Evolutionary conservation across 2,888 invertebrate species (phyloP).

Genomic region (Cylloceria caligata): DNA sequence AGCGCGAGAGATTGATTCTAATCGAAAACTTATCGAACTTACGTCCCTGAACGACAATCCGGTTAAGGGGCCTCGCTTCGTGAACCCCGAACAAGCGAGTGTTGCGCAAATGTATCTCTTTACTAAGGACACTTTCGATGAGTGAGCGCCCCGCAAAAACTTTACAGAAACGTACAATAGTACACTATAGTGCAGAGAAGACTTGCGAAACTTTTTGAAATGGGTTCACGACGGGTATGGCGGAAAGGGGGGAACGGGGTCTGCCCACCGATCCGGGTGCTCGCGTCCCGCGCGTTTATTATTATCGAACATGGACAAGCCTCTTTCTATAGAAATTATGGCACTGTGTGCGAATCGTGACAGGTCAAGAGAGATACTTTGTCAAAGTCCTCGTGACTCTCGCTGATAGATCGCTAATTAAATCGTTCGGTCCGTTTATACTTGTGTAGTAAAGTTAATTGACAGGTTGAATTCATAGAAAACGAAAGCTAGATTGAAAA

Average conservation of each 20-base stretch:
- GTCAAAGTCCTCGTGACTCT: conserved; percentile 63
- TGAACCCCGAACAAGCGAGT: conserved; percentile 34
- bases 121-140: conserved; percentile 63
- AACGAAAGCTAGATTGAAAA: background rate
- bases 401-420: conserved; percentile 63
- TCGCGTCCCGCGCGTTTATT: conserved; percentile 50
- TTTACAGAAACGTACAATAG: conserved; percentile 21
- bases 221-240: conserved; percentile 66
- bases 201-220: conserved; percentile 65
- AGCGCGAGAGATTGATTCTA: background rate
- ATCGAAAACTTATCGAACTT: background rate
- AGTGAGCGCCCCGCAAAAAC: conserved; percentile 43
- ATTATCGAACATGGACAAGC: conserved; percentile 57
- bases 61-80: conserved; percentile 47
- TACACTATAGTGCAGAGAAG: conserved; percentile 28
- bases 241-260: conserved; percentile 27
- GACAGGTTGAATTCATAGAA: conserved; percentile 23
- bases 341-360: conserved; percentile 56
- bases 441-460: conserved; percentile 43
- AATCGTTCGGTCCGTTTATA: conserved; percentile 34
- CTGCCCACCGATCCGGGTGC: conserved; percentile 27
- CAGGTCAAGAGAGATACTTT: conserved; percentile 55
- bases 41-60: conserved; percentile 33
- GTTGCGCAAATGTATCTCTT: conserved; percentile 66
- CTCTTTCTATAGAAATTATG: conserved; percentile 60